phyloP scores from a whole-genome alignment of 2,797 vertebrate genomes.

The Tokudaia tokunoshimensis region DNA sequence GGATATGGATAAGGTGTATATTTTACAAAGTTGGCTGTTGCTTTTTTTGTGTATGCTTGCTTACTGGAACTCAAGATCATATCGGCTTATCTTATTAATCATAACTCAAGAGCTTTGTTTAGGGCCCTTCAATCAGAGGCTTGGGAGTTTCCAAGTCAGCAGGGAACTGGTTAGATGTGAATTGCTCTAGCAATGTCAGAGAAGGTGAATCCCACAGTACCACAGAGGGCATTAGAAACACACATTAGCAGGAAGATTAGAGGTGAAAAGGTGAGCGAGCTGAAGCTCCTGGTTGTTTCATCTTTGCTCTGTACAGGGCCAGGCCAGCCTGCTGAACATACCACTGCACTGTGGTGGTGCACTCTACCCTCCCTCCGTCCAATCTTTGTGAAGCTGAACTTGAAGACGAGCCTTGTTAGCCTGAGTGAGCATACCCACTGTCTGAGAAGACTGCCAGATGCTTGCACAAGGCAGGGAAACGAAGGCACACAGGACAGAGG shows the following conservation, averaged over 20 bases:
- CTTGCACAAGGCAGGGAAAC: neutral
- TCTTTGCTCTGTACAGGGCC: neutral
- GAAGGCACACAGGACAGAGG: neutral
- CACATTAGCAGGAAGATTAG: neutral
- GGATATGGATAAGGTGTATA: neutral
- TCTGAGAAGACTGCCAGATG: neutral
- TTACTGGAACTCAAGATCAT: neutral
- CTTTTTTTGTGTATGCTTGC: neutral
- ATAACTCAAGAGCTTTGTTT: neutral
- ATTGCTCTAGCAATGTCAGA: neutral
- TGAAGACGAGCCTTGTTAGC: neutral
- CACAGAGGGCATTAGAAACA: rapidly evolving
- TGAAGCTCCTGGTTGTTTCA: neutral
- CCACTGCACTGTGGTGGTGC: neutral
- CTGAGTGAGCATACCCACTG: neutral
- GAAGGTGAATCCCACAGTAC: neutral
- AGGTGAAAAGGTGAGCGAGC: neutral
- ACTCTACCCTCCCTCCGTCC: neutral
- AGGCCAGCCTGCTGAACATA: neutral
- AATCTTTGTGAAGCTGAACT: neutral
- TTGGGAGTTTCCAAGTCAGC: neutral
- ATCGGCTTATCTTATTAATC: neutral
- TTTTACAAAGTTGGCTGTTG: conserved; percentile 8
- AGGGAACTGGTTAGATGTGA: neutral
- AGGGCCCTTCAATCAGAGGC: neutral